Percentiles rank a stretch among this genome's conserved stretches.
Conservation (phyloP, 2,113 vertebrate species). For the Rhodinocichla rosea region DNA sequence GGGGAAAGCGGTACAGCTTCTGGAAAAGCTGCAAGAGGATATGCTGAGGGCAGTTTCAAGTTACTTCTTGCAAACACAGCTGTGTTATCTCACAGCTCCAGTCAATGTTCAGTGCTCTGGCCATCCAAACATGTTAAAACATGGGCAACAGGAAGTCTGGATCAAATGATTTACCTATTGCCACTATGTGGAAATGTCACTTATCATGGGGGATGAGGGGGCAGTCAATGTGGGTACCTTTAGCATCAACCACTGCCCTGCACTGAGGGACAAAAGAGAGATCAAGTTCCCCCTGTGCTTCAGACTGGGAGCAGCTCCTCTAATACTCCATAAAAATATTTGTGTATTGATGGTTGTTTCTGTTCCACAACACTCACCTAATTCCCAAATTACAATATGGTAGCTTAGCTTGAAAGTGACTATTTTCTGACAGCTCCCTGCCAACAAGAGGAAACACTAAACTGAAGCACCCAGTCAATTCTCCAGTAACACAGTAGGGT, state of each 20-base stretch:
- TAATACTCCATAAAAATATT: background rate
- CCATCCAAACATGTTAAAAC: background rate
- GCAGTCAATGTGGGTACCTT: background rate
- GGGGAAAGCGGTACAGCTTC: background rate
- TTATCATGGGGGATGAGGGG: background rate
- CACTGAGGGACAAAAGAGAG: background rate
- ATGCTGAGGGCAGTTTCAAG: background rate
- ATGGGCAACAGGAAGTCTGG: background rate
- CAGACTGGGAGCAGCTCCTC: background rate
- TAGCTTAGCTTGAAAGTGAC: background rate
- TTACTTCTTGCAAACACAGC: background rate
- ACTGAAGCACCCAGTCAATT: background rate
- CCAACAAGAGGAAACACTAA: background rate
- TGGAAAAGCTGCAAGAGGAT: background rate
- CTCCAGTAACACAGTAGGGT: background rate
- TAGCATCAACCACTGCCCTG: background rate
- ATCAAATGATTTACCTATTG: background rate
- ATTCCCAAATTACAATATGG: background rate
- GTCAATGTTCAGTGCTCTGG: background rate
- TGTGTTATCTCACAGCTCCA: background rate
- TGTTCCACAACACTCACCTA: background rate
- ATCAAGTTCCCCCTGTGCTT: background rate
- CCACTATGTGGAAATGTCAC: background rate
- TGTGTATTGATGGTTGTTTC: background rate
- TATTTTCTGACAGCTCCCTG: background rate